Base-by-base conservation (phyloP, 1,140 invertebrate genomes). In the Pararge aegeria region DNA sequence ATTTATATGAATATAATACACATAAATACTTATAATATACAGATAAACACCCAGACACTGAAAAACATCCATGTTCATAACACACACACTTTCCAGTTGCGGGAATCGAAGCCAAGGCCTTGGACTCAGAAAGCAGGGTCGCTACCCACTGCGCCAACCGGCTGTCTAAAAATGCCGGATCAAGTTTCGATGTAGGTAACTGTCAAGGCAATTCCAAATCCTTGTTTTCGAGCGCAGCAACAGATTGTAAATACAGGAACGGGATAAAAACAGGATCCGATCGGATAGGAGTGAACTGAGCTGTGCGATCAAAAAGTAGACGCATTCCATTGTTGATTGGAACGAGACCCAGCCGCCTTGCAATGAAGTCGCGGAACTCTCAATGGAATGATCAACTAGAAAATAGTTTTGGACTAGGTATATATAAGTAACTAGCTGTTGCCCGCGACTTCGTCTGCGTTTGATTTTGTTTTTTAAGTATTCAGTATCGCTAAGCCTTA, bases 261-360 rank as follows among this genome's bases (percentile, higher is more conserved):
- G 29, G 65, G 51, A 66, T 71, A 81, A 83, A 83, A 87, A 84
- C 78, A 72, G 40, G 76, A 74, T 73, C 52, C 66, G 70, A 74
- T 73, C 64, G 56, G 61, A 66, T 48, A 62, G 65, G 65, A 10
- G 30, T 12, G 7, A 34, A 70, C 64, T 48, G 56, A 27, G 48
- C 38, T 53, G 27, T 38, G 50, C 61, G 52, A 76, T 75, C 79
- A 80, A 85, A 85, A 85, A 83, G 75, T 80, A 68, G 68, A 64
- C 68, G 71, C 76, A 81, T 83, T 83, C 82, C 82, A 83, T 83
- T 84, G 82, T 84, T 78, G 84, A 85, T 80, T 82, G 80, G 75
- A 81, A 75, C 78, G 60, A 78, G 72, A 79, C 74, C 70, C 73
- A 66, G 69, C 74, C 67, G 71, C 69, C 61, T 70, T 68, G 56